A percentile compares a stretch with the other conserved stretches of the same genome.
Conservation (phyloP, 2,113 vertebrate genomes). For the Chloebia gouldiae region DNA sequence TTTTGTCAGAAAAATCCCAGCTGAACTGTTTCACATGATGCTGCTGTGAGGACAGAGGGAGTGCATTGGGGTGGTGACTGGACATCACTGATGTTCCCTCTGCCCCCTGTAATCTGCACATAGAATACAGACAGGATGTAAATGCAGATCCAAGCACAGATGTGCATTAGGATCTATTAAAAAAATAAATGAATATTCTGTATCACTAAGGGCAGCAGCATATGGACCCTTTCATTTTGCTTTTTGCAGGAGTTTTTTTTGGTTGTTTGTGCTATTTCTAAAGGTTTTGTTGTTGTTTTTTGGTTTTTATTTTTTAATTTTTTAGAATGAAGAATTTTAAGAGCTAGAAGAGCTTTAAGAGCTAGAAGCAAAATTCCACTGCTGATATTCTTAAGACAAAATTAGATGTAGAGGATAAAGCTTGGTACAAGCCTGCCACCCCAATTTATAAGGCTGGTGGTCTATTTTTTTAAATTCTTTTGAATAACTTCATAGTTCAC, state of each 20-base stretch:
- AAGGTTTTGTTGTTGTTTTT: background rate
- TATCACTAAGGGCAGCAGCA: background rate
- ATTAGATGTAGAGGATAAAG: background rate
- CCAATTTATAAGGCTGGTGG: background rate
- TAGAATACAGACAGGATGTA: background rate
- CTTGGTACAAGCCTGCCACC: background rate
- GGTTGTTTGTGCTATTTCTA: accelerated
- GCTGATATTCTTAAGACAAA: background rate
- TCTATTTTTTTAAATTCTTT: background rate
- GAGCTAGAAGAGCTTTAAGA: background rate
- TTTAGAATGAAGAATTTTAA: background rate
- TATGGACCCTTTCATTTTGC: accelerated
- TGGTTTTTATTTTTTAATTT: background rate
- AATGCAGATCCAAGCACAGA: background rate
- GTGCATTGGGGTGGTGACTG: too few species aligned
- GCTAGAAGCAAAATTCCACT: background rate
- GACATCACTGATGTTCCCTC: background rate
- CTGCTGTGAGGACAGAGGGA: background rate
- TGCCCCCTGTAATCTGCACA: background rate
- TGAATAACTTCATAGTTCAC: background rate
- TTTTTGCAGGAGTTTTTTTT: background rate
- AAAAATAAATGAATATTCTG: background rate
- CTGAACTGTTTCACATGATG: background rate
- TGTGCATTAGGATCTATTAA: background rate
- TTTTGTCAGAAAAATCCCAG: background rate